Percentiles rank a stretch among this genome's conserved stretches.
phyloP scores from a whole-genome alignment of 2,888 invertebrate genomes.

The Agapostemon virescens region DNA sequence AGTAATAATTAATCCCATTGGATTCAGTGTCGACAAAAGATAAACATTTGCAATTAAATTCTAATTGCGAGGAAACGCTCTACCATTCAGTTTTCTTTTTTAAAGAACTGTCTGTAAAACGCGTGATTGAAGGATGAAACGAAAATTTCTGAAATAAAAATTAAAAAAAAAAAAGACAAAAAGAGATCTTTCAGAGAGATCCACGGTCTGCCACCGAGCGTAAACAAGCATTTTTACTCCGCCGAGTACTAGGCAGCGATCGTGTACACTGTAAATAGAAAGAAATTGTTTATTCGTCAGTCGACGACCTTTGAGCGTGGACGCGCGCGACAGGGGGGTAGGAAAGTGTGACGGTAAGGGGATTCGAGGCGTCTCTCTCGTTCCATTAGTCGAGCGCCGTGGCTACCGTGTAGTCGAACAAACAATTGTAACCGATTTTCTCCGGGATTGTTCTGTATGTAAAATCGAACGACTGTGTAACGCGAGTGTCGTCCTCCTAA shows the following conservation, averaged over 20 bases:
- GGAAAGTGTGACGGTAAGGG: conserved; percentile 19
- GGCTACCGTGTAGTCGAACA: conserved; percentile 74
- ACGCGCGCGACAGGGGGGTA: background rate
- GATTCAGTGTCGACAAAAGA: too few species aligned
- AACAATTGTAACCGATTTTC: conserved; percentile 56
- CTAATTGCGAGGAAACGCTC: background rate
- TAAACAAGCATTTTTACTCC: conserved; percentile 5
- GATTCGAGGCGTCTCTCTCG: conserved; percentile 64
- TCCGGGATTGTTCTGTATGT: conserved; percentile 50
- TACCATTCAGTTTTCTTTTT: background rate
- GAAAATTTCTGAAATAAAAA: too few species aligned
- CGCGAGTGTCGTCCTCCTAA: conserved; percentile 12
- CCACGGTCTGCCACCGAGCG: background rate
- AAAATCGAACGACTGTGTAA: conserved; percentile 12
- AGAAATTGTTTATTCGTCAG: conserved; percentile 8
- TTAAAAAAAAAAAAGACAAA: too few species aligned
- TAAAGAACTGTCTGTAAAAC: background rate
- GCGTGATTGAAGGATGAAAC: background rate
- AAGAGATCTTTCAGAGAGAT: background rate
- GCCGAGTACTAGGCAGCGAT: conserved; percentile 14
- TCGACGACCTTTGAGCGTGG: conserved; percentile 39
- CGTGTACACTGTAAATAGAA: conserved; percentile 7
- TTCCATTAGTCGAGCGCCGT: conserved; percentile 69
- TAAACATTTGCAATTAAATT: background rate
- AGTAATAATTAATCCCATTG: too few species aligned